Conservation (phyloP, 2,888 invertebrate genomes). For the Cephus pygmeus region DNA sequence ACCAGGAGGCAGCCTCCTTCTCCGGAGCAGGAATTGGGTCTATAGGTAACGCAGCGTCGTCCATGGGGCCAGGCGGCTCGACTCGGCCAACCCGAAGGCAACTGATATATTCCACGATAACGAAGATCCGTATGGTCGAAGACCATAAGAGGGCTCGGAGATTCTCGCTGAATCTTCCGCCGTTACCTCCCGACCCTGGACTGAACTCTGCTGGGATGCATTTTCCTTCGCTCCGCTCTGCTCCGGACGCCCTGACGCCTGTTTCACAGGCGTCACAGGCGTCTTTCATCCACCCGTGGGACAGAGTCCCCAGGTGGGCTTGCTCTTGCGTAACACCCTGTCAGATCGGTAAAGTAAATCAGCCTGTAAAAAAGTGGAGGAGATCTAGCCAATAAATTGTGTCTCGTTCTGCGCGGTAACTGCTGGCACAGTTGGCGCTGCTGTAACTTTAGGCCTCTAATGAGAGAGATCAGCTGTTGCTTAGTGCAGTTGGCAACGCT, state of each 20-base stretch:
- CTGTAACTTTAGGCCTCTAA: conserved; percentile 25
- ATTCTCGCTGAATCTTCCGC: not conserved
- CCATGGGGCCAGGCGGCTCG: not conserved
- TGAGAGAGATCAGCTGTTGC: conserved; percentile 29
- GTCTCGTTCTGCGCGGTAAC: conserved; percentile 13
- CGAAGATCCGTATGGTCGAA: not conserved
- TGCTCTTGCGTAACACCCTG: not conserved
- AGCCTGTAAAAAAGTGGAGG: conserved; percentile 13
- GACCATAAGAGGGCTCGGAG: not conserved
- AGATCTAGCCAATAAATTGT: conserved; percentile 27
- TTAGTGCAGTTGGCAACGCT: conserved; percentile 7
- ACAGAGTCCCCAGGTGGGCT: not conserved
- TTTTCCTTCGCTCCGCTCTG: not conserved
- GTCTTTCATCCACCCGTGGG: not conserved
- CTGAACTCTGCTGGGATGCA: not conserved
- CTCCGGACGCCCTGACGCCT: not conserved
- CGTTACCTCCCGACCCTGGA: too few species aligned
- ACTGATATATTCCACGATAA: not conserved
- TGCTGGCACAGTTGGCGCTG: conserved; percentile 10
- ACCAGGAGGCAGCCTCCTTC: conserved; percentile 29
- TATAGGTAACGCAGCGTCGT: conserved; percentile 34
- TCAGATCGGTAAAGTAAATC: not conserved
- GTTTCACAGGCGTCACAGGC: not conserved
- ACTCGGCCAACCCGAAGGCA: not conserved
- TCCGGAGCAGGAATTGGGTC: conserved; percentile 39